Conservation (phyloP, 2,888 invertebrate genomes). For the Cabera pusaria region DNA sequence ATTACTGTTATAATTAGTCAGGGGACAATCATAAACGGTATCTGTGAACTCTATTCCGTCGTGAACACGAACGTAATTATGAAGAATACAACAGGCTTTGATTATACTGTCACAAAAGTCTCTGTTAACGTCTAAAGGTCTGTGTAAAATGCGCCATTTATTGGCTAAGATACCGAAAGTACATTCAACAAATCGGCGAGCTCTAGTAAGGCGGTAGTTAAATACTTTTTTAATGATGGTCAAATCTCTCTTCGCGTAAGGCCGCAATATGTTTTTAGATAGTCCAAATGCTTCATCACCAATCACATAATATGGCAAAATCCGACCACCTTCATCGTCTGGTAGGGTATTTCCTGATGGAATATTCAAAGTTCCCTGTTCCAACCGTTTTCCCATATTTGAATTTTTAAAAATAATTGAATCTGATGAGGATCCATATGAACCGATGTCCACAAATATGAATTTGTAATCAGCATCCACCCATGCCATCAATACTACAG, state of each 20-base stretch:
- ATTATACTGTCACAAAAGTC: conserved; percentile 2
- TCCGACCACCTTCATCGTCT: background rate
- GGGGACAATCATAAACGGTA: background rate
- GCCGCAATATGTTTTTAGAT: background rate
- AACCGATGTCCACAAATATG: background rate
- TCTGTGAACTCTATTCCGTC: background rate
- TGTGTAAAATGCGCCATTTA: conserved; percentile 7
- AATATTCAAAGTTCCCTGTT: background rate
- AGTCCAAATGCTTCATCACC: background rate
- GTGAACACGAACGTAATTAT: conserved; percentile 1
- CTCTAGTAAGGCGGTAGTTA: background rate
- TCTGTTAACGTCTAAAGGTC: conserved; percentile 1
- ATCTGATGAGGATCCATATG: background rate
- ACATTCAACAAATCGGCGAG: conserved; percentile 2
- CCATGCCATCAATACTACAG: conserved; percentile 1
- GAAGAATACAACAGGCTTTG: conserved; percentile 2
- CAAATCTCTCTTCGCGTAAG: background rate
- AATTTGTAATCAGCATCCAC: background rate
- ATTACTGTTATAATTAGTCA: background rate
- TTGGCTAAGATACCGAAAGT: conserved; percentile 7
- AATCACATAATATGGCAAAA: background rate
- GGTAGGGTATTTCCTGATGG: background rate
- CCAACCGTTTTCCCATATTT: background rate
- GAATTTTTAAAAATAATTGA: background rate
- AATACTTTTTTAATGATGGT: background rate